Evolutionary conservation across 2,888 invertebrate genomes (phyloP).

Genomic region (Pyrgus malvae): DNA sequence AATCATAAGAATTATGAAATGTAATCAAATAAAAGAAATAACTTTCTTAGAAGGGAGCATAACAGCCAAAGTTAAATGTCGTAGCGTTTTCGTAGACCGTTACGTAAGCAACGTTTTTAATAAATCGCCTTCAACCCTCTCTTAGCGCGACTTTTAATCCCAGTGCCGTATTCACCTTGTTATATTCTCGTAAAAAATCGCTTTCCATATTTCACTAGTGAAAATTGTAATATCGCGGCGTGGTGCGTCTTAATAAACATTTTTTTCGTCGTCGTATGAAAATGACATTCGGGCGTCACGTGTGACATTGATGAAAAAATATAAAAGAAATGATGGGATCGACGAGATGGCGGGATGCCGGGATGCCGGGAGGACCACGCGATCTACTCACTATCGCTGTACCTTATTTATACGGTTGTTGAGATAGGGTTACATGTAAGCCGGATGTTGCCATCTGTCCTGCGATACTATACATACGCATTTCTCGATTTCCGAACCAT

Average conservation of each 20-base stretch:
- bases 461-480: too few species aligned
- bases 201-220: conserved; percentile 80
- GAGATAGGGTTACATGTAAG: conserved; percentile 1
- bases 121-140: conserved; percentile 60
- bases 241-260: conserved; percentile 77
- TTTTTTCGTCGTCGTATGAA: conserved; percentile 74
- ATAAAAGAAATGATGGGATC: conserved; percentile 77
- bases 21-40: conserved; percentile 34
- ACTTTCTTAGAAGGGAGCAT: conserved; percentile 26
- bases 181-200: conserved; percentile 79
- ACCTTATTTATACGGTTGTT: conserved; percentile 1
- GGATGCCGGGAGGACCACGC: conserved; percentile 24
- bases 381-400: neutral
- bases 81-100: conserved; percentile 17
- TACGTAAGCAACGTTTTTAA: conserved; percentile 31
- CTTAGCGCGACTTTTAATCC: conserved; percentile 66
- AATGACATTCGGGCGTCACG: conserved; percentile 80
- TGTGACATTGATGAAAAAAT: conserved; percentile 82
- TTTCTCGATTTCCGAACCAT: too few species aligned
- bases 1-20: conserved; percentile 10
- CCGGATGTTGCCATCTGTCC: neutral
- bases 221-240: conserved; percentile 77
- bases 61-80: conserved; percentile 22
- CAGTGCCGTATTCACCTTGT: conserved; percentile 66
- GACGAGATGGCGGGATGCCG: conserved; percentile 42